Base-by-base conservation (phyloP, 2,113 vertebrate species). In the Natator depressus region DNA sequence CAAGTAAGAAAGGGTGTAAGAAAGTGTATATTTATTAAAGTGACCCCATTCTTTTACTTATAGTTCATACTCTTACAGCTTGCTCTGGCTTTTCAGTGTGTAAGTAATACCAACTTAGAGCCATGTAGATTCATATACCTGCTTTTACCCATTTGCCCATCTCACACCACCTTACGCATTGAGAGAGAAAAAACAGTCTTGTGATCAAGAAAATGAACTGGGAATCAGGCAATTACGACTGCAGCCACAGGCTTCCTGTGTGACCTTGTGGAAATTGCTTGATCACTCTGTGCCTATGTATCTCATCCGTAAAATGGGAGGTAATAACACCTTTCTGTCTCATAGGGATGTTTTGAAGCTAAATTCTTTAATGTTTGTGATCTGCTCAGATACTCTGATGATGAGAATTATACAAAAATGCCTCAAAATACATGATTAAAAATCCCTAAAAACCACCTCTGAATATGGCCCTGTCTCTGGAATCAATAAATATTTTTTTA, bases 401-500 rank as follows among this genome's bases (percentile, higher is more conserved):
- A 42, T 47, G 75, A 42, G 42, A 4, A 46, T 5, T 76, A 12
- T 5, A 42, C 75, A 78, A 13, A 76, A 12, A 76, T 76, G 75
- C 49, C 54, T 55, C 87, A 53, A 88, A 89, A 91, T 80, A 57
- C 75, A 80, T 88, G 87, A 85, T 89, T 87, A 20, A 72, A 69
- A 24, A 92, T 93, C 89, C 89, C 87, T 94, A 92, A 85, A 93
- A 96, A 94, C 19, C 78, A 80, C 84, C n/a, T 96, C 53, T 91
- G 53, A 35, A 87, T 83, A 93, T 91, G 92, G 53, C 88, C 31
- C 72, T 69, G 4, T 87, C 93, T 85, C 96, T 78, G 65, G 65
- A 92, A 91, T 94, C 82, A 96, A 84, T 95, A 96, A 96, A 96
- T 95, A 94, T 96, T 69, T 96, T 95, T 54, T 92, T 89, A 87